Base-by-base conservation (phyloP, 2,888 invertebrate species). In the Ormyrus labotus region DNA sequence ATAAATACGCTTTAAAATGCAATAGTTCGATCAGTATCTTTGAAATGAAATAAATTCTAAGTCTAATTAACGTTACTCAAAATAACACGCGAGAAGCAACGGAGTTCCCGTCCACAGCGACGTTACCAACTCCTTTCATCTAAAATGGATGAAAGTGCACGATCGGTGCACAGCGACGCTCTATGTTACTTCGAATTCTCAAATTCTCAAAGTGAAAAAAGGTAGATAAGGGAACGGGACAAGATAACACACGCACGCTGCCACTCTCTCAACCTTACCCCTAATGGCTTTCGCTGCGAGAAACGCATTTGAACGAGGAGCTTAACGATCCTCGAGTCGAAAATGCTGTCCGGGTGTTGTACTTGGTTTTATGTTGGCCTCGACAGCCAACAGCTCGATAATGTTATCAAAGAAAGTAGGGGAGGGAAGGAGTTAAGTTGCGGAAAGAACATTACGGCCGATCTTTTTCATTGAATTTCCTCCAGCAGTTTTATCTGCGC, bases 321-420 rank as follows among this genome's bases (percentile, higher is more conserved):
- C 61, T 74, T 74, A 79, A 79, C 63, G 69, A 79, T 65, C 75
- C 80, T 69, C 11, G 19, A 45, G 34, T 63, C 68, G 67, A 68
- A 75, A 75, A 51, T 51, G 76, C 53, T 55, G 69, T 45, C 10
- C 61, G 34, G 2, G 47, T 68, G 61, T 48, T 47, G 60, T 55
- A 70, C 65, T 64, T 70, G 8, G 45, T 51, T 45, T 45, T 48
- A 5, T 9, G 19, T 5, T 34, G 13, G 9, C n/a, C 50, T 61
- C 13, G 58, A 53, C 8, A 13, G 51, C 55, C 10, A 69, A 11
- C 63, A 68, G 72, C 68, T 57, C 50, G 64, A 74, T 70, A 70
- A 70, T 58, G 53, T 53, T 50, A 45, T 57, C 11, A 19, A 51
- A 45, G 9, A 47, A 53, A 48, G 48, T 34, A 34, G 8, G 13